Percentiles rank a stretch among this genome's conserved stretches.
These are phyloP conservation scores for Labeo rohita DNA, from an alignment of 2,113 vertebrate species.

Conservation along the genomic window DNA sequence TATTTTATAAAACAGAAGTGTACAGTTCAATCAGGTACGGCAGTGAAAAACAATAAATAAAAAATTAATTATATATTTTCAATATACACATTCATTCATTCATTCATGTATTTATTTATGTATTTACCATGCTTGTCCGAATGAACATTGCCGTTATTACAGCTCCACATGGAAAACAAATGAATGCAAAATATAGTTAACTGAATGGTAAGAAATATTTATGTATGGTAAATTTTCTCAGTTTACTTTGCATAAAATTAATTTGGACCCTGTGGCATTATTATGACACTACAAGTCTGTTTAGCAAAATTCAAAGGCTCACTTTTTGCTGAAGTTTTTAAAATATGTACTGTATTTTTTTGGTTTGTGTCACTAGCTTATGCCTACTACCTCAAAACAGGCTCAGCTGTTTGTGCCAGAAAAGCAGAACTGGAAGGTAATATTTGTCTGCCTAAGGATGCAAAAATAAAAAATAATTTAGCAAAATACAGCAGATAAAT, in stretches of 20 bases:
- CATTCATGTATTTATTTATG: too few relatives aligned
- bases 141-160: background rate
- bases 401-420: background rate
- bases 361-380: background rate
- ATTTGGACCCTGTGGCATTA: background rate
- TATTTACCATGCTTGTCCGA: background rate
- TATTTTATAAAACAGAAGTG: background rate
- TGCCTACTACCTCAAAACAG: background rate
- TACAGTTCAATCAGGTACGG: background rate
- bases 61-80: background rate
- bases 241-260: too few relatives aligned
- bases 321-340: background rate
- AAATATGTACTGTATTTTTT: background rate
- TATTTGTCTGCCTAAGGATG: constrained; percentile 1
- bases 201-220: too few relatives aligned
- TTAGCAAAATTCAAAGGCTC: background rate
- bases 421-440: background rate
- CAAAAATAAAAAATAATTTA: background rate
- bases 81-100: background rate
- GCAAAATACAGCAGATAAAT: constrained; percentile 29
- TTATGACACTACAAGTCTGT: background rate
- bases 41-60: too few relatives aligned
- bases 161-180: background rate
- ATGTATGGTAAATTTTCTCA: too few relatives aligned
- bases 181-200: background rate